These are phyloP conservation scores for Linurgus olivaceus DNA, from an alignment of 2,797 vertebrate species.

Conservation along the genomic window DNA sequence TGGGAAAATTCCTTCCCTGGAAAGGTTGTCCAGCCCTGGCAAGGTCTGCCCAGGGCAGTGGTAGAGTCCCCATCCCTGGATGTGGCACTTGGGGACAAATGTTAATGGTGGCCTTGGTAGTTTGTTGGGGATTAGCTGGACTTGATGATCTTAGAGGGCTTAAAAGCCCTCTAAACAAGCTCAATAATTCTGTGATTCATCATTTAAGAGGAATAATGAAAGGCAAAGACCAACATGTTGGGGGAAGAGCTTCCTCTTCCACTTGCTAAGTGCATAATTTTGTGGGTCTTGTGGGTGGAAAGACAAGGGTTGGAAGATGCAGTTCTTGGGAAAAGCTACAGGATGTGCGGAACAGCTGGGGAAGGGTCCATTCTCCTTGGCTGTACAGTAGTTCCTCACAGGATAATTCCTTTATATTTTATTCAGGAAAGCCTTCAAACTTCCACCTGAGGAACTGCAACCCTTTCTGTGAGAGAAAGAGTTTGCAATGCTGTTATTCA, in stretches of 20 bases:
- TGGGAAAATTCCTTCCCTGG: neutral
- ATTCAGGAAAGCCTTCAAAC: neutral
- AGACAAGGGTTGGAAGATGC: neutral
- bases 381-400: neutral
- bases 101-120: neutral
- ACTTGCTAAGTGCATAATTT: neutral
- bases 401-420: neutral
- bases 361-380: neutral
- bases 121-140: neutral
- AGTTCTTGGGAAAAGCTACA: neutral
- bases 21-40: neutral
- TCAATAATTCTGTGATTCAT: neutral
- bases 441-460: neutral
- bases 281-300: neutral
- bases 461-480: neutral
- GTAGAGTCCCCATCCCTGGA: neutral
- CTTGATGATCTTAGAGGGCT: neutral
- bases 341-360: neutral
- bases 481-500: neutral
- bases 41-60: neutral
- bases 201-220: neutral
- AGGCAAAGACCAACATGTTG: neutral
- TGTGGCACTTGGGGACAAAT: neutral
- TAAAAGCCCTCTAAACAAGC: neutral
- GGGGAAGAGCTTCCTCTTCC: neutral